Conservation (phyloP, 2,797 vertebrate species). For the Paedocypris micromegethes region DNA sequence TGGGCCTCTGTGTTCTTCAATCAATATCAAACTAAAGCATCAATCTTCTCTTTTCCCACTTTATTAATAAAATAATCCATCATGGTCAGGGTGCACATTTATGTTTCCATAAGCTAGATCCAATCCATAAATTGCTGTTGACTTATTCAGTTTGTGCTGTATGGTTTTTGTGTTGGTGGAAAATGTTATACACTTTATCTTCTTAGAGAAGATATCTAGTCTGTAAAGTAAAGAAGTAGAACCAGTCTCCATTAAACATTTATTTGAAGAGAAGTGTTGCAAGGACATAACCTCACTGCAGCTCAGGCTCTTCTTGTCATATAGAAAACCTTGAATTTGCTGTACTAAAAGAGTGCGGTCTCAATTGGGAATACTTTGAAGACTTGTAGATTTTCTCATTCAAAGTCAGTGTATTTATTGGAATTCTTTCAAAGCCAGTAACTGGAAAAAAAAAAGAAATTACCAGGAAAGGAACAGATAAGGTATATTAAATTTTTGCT, state of each 20-base stretch:
- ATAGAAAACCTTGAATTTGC: conserved; percentile 14
- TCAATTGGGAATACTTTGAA: conserved; percentile 21
- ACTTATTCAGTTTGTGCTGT: not conserved
- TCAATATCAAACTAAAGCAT: not conserved
- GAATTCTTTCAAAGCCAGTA: conserved; percentile 3
- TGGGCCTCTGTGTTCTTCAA: not conserved
- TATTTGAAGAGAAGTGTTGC: conserved; percentile 16
- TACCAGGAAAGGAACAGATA: too few species aligned
- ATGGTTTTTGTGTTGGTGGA: not conserved
- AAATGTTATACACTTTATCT: conserved; percentile 3
- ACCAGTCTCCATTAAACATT: conserved; percentile 35
- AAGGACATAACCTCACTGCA: conserved; percentile 27
- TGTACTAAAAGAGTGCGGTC: conserved; percentile 2
- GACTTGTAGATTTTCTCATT: conserved; percentile 1
- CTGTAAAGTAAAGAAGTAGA: conserved; percentile 1
- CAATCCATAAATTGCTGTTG: not conserved
- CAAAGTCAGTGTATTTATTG: conserved; percentile 9
- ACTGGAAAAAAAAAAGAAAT: too few species aligned
- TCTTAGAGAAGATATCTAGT: not conserved
- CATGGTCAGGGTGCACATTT: not conserved
- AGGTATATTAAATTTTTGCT: too few species aligned
- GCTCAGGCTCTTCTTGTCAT: conserved; percentile 24
- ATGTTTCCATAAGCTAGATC: not conserved
- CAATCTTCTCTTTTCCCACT: not conserved
- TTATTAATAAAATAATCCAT: conserved; percentile 1